Conservation (phyloP, 2,113 vertebrate genomes). For the Hippocampus guttulatus region DNA sequence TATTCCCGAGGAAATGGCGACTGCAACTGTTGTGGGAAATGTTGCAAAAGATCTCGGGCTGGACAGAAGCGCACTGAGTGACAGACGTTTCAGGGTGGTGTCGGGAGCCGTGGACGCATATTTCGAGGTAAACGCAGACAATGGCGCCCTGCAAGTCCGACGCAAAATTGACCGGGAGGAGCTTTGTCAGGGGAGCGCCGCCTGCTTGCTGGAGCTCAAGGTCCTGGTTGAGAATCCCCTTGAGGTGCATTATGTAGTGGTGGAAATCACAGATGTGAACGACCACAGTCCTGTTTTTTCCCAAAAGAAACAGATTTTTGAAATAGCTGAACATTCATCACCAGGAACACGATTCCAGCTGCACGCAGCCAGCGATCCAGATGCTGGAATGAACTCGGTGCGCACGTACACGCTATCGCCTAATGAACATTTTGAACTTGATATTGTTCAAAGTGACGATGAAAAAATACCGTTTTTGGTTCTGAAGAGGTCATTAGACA, state of each 20-base stretch:
- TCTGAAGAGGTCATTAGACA: slow-evolving; percentile 59
- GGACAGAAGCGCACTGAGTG: slow-evolving; percentile 39
- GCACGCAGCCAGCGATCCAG: slow-evolving; percentile 71
- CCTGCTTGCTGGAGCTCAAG: slow-evolving; percentile 64
- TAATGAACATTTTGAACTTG: slow-evolving; percentile 62
- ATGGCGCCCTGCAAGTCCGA: slow-evolving; percentile 55
- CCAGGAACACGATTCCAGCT: slow-evolving; percentile 67
- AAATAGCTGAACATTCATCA: slow-evolving; percentile 60
- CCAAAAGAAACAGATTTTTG: slow-evolving; percentile 47
- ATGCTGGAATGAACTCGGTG: slow-evolving; percentile 67
- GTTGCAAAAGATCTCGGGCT: slow-evolving; percentile 71
- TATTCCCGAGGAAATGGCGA: slow-evolving; percentile 62
- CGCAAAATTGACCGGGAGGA: slow-evolving; percentile 68
- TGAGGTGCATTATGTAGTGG: slow-evolving; percentile 62
- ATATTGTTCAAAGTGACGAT: slow-evolving; percentile 42
- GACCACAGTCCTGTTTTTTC: slow-evolving; percentile 71
- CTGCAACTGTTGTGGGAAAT: slow-evolving; percentile 55
- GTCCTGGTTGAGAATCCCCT: slow-evolving; percentile 66
- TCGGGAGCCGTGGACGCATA: slow-evolving; percentile 46
- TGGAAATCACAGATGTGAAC: slow-evolving; percentile 69
- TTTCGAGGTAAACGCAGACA: slow-evolving; percentile 63
- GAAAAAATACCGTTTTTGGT: slow-evolving; percentile 63
- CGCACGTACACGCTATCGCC: slow-evolving; percentile 64
- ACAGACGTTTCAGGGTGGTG: slow-evolving; percentile 60
- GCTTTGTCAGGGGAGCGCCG: slow-evolving; percentile 53